phyloP scores from a whole-genome alignment of 2,113 vertebrate species.

The Junco hyemalis region DNA sequence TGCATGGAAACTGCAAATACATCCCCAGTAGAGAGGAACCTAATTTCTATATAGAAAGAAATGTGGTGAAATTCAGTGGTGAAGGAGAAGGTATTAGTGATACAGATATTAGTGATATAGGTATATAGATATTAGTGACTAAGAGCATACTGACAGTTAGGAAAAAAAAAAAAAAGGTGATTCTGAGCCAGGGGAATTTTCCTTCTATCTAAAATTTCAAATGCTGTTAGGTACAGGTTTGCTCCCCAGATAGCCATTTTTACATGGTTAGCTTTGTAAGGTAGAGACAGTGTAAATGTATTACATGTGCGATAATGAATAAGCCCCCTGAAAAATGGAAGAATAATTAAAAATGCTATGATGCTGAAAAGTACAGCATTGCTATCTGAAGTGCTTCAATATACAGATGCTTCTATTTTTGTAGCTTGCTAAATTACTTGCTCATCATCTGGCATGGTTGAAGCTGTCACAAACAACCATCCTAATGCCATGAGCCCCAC shows the following conservation, averaged over 20 bases:
- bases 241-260: neutral
- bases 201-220: neutral
- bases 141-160: neutral
- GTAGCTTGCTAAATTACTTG: slow-evolving; percentile 1
- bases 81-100: neutral
- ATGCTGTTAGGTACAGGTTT: neutral
- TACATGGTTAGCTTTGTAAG: neutral
- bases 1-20: neutral
- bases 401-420: neutral
- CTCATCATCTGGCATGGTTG: neutral
- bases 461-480: neutral
- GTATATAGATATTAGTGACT: neutral
- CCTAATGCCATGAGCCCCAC: neutral
- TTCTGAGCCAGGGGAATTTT: neutral
- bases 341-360: neutral
- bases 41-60: neutral
- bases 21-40: neutral
- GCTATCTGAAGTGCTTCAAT: neutral
- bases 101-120: no score
- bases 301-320: neutral
- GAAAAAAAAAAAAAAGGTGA: neutral
- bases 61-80: neutral
- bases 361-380: neutral
- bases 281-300: neutral
- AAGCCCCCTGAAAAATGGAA: neutral